Percentiles rank a stretch among this genome's conserved stretches.
phyloP scores from a whole-genome alignment of 1,140 invertebrate species.

The Tribolium castaneum region DNA sequence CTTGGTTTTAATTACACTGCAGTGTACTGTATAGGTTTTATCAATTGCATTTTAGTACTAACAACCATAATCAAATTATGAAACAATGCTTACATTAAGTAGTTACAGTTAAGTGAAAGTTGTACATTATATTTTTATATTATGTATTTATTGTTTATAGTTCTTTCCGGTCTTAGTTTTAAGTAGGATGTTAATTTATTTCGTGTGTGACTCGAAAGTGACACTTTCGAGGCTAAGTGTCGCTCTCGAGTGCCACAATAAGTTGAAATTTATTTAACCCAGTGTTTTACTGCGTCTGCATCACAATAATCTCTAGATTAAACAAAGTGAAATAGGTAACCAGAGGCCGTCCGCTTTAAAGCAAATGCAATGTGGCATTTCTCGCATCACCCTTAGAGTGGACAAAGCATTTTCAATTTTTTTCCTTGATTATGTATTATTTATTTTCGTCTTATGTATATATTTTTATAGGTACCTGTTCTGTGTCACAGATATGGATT shows the following conservation, averaged over 20 bases:
- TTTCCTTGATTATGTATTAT: constrained; percentile 34
- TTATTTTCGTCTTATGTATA: constrained; percentile 55
- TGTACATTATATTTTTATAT: constrained; percentile 62
- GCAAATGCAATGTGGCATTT: constrained; percentile 27
- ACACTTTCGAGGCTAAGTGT: neutral
- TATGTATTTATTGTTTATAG: constrained; percentile 62
- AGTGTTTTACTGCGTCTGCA: constrained; percentile 44
- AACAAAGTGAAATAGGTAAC: constrained; percentile 43
- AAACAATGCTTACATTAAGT: constrained; percentile 54
- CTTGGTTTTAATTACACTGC: constrained; percentile 16
- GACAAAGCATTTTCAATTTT: constrained; percentile 30
- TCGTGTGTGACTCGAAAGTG: neutral
- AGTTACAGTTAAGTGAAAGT: constrained; percentile 52
- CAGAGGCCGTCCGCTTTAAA: constrained; percentile 44
- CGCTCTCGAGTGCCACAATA: constrained; percentile 1
- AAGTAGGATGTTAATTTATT: constrained; percentile 40
- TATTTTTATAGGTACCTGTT: constrained; percentile 63
- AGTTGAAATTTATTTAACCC: neutral
- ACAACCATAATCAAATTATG: constrained; percentile 53
- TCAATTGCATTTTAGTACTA: constrained; percentile 33
- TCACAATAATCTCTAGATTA: constrained; percentile 44
- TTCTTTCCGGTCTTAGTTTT: constrained; percentile 45
- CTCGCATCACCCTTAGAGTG: constrained; percentile 43
- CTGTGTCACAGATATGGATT: constrained; percentile 57
- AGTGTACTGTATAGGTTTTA: constrained; percentile 42